Percentiles rank a stretch among this genome's conserved stretches.
Conservation (phyloP, 2,113 vertebrate species). For the Syngnathoides biaculeatus region DNA sequence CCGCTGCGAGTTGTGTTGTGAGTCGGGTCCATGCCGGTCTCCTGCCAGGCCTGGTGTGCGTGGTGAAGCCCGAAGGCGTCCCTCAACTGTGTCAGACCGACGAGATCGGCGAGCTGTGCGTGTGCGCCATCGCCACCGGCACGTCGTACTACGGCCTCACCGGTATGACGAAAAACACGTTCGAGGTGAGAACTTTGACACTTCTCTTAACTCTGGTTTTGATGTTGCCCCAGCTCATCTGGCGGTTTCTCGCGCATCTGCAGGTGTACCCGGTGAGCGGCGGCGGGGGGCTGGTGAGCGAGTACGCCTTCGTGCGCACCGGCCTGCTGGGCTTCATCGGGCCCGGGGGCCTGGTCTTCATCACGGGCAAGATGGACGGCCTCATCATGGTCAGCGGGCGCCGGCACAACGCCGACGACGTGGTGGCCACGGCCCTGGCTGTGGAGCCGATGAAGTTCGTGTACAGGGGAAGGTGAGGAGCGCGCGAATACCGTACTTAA, state of each 20-base stretch:
- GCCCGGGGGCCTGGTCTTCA: slow-evolving; percentile 93
- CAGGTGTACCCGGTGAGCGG: slow-evolving; percentile 93
- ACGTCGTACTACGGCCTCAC: slow-evolving; percentile 96
- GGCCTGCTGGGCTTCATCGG: slow-evolving; percentile 94
- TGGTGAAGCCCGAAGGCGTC: slow-evolving; percentile 93
- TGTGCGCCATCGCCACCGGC: slow-evolving; percentile 91
- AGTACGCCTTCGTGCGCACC: slow-evolving; percentile 94
- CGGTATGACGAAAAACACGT: slow-evolving; percentile 98
- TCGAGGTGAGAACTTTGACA: slow-evolving; percentile 80
- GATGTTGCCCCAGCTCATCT: too few species aligned
- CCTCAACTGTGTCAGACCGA: slow-evolving; percentile 95
- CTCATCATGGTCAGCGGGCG: slow-evolving; percentile 97
- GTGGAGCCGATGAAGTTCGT: slow-evolving; percentile 99
- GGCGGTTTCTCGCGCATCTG: not conserved
- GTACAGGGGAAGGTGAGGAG: slow-evolving; percentile 92
- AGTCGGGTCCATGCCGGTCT: too few species aligned
- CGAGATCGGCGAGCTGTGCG: slow-evolving; percentile 94
- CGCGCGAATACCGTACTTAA: too few species aligned
- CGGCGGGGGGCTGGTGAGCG: slow-evolving; percentile 88
- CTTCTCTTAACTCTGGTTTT: too few species aligned
- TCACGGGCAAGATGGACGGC: slow-evolving; percentile 98
- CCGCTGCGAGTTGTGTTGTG: not conserved
- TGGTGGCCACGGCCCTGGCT: slow-evolving; percentile 93
- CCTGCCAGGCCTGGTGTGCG: slow-evolving; percentile 87
- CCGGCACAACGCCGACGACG: slow-evolving; percentile 95